These are phyloP conservation scores for Parnassius smintheus DNA, from an alignment of 2,888 invertebrate genomes.

Conservation along the genomic window DNA sequence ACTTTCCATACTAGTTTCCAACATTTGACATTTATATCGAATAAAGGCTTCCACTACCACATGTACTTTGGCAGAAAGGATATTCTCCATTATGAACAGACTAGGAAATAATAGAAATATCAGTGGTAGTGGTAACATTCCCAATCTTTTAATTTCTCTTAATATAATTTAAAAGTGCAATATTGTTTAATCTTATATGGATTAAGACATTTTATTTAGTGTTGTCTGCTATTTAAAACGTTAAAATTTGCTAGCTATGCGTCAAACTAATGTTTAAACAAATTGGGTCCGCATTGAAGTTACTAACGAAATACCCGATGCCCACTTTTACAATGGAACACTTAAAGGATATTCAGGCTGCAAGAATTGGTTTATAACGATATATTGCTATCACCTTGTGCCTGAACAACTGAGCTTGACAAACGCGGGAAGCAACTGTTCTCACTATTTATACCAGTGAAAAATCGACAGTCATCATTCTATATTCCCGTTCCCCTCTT, in stretches of 20 bases:
- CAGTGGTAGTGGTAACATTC: constrained; percentile 26
- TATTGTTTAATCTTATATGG: constrained; percentile 49
- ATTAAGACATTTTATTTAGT: constrained; percentile 44
- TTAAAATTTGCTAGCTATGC: constrained; percentile 50
- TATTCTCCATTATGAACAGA: constrained; percentile 26
- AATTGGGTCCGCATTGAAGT: constrained; percentile 28
- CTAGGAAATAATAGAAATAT: constrained; percentile 17
- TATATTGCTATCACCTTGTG: no score
- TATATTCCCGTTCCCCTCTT: no score
- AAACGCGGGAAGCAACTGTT: no score
- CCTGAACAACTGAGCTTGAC: no score
- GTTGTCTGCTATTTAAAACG: constrained; percentile 36
- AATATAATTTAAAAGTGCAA: constrained; percentile 48
- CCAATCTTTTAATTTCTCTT: constrained; percentile 45
- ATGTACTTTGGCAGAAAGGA: constrained; percentile 41
- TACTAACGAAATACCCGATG: no score
- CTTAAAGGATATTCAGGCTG: no score
- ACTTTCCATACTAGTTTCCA: constrained; percentile 28
- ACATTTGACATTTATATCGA: constrained; percentile 31
- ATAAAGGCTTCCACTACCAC: constrained; percentile 36
- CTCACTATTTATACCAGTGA: no score
- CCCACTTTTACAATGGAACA: no score
- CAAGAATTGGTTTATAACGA: no score
- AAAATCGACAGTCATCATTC: no score
- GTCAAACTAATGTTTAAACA: constrained; percentile 37